Conservation (phyloP, 2,113 vertebrate genomes). For the Microtus ochrogaster region DNA sequence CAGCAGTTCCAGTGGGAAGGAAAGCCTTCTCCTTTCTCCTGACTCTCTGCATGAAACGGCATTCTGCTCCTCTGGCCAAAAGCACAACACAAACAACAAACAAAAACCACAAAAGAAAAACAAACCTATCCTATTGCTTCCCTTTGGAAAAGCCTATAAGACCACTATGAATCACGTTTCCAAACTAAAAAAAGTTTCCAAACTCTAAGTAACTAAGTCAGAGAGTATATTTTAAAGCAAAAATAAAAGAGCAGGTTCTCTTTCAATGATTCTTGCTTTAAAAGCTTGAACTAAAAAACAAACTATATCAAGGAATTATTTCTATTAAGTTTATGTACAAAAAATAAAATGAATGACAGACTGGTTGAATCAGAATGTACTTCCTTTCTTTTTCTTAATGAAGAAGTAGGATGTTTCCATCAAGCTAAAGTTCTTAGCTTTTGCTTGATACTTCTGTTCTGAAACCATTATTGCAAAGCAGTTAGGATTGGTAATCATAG, state of each 20-base stretch:
- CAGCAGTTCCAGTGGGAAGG: slow-evolving; percentile 45
- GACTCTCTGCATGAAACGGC: slow-evolving; percentile 2
- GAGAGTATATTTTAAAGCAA: neutral
- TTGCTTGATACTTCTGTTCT: neutral
- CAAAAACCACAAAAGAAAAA: neutral
- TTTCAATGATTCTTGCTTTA: slow-evolving; percentile 21
- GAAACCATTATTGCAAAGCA: neutral
- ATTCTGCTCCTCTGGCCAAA: neutral
- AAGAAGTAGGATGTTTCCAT: neutral
- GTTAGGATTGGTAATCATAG: neutral
- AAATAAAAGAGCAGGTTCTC: neutral
- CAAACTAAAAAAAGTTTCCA: neutral
- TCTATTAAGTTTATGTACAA: neutral
- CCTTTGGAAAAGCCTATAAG: neutral
- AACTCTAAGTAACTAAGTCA: neutral
- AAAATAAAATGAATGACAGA: neutral
- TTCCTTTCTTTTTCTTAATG: neutral
- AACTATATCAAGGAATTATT: neutral
- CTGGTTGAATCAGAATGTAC: neutral
- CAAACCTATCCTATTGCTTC: neutral
- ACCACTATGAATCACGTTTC: neutral
- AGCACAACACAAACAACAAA: neutral
- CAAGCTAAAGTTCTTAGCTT: neutral
- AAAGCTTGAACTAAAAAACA: neutral
- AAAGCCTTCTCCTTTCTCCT: neutral